Evolutionary conservation across 2,888 invertebrate genomes (phyloP), one percentile per base, ranked within the genome.

Genomic region (Eueremaeus valkanovi): DNA sequence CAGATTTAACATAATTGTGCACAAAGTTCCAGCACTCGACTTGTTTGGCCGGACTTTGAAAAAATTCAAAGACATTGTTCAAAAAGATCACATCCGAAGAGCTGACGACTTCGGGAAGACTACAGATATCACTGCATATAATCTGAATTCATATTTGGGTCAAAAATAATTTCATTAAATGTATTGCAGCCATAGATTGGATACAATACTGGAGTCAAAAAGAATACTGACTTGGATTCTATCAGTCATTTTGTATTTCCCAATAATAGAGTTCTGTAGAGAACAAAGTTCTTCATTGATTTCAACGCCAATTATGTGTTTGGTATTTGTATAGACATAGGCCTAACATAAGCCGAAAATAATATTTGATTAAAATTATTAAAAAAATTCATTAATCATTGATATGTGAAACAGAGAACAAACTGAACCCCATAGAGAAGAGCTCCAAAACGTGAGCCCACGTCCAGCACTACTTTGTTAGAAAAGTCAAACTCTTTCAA

Each of bases 21-120:
- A 89, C 84, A 81, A 87, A 88, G 77, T 83, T 82, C 89, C 89
- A 90, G 78, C 88, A 86, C 79, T 86, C 82, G 77, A 83, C 86
- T 81, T 90, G 90, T 75, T 86, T 85, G 42, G 86, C 85, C 74
- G 83, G 81, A 58, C 87, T 83, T 76, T 88, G 83, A 84, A 90
- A 90, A 81, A 89, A 90, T 80, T 90, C 89, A 81, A 90, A 87
- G 1, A 88, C 87, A 83, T 90, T 90, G 79, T 90, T 88, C 75
- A 90, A 83, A 33, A 90, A 83, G 73, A 90, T 84, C 0, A 88
- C 84, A 82, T 90, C 86, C 18, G 88, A 87, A 75, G 82, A 82
- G 75, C 84, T 80, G 24, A 90, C 82, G 42, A 88, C 81, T 76
- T 88, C 87, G 77, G 84, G 82, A 76, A 85, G 85, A 16, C 87